Conservation (phyloP, 1,140 invertebrate species). For the Leptestheria dahalacensis region DNA sequence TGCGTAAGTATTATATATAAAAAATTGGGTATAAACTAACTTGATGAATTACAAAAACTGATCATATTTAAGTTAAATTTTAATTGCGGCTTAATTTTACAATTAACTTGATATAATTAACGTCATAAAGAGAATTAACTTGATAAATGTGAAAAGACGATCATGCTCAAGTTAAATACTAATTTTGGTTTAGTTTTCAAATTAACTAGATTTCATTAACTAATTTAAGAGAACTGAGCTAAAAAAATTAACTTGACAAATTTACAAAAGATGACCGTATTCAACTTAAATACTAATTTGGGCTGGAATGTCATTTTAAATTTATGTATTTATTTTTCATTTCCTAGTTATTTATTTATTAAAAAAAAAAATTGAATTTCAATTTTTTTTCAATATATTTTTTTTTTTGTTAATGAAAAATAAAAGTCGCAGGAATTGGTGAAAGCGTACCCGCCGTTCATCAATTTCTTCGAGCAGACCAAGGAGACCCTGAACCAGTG, state of each 20-base stretch:
- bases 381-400: constrained; percentile 15
- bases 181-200: too few species aligned
- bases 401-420: not conserved
- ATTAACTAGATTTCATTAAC: too few species aligned
- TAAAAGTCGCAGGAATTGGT: constrained; percentile 37
- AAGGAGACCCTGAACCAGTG: constrained; percentile 81
- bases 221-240: too few species aligned
- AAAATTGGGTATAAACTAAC: not conserved
- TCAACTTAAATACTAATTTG: too few species aligned
- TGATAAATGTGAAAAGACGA: too few species aligned
- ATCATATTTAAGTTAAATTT: not conserved
- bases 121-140: too few species aligned
- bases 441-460: constrained; percentile 91
- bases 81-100: too few species aligned
- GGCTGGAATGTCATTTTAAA: too few species aligned
- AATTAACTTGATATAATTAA: too few species aligned
- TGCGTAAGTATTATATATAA: constrained; percentile 37
- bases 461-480: constrained; percentile 94
- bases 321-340: not conserved
- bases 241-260: too few species aligned
- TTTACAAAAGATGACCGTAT: too few species aligned
- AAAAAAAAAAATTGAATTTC: not conserved
- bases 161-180: too few species aligned
- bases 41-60: not conserved
- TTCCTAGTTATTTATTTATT: not conserved